Conservation (phyloP, 2,888 invertebrate genomes). For the Caenorhabditis wallacei region DNA sequence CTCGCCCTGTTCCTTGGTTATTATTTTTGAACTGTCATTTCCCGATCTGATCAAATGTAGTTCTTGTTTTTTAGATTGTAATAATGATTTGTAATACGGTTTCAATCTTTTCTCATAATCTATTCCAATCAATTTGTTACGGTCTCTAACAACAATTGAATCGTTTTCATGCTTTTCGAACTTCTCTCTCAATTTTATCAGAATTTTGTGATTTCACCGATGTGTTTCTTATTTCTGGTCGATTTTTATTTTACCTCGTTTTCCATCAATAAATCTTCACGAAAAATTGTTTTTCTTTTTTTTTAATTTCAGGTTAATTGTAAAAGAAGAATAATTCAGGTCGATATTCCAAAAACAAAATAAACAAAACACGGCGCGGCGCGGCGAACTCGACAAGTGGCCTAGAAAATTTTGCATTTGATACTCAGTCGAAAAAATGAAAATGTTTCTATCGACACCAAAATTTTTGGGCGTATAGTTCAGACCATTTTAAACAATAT, state of each 20-base stretch:
- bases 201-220: conserved; percentile 3
- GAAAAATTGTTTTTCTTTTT: not conserved
- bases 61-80: not conserved
- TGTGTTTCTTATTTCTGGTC: conserved; percentile 33
- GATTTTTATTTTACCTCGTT: not conserved
- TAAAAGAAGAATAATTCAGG: too few species aligned
- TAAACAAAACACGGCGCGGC: too few species aligned
- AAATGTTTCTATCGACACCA: too few species aligned
- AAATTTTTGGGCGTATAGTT: too few species aligned
- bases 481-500: too few species aligned
- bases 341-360: too few species aligned
- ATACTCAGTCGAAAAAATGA: too few species aligned
- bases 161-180: not conserved
- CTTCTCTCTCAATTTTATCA: not conserved
- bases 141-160: conserved; percentile 9
- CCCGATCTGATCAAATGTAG: conserved; percentile 10
- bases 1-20: not conserved
- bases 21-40: conserved; percentile 11
- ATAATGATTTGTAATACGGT: conserved; percentile 17
- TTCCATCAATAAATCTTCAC: conserved; percentile 18
- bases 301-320: not conserved
- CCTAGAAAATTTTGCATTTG: too few species aligned
- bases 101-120: conserved; percentile 11
- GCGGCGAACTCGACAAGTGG: too few species aligned
- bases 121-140: conserved; percentile 1